Evolutionary conservation across 64 coral and sea anemone genomes (phyloP).

Genomic region (Cladopsammia gracilis): DNA sequence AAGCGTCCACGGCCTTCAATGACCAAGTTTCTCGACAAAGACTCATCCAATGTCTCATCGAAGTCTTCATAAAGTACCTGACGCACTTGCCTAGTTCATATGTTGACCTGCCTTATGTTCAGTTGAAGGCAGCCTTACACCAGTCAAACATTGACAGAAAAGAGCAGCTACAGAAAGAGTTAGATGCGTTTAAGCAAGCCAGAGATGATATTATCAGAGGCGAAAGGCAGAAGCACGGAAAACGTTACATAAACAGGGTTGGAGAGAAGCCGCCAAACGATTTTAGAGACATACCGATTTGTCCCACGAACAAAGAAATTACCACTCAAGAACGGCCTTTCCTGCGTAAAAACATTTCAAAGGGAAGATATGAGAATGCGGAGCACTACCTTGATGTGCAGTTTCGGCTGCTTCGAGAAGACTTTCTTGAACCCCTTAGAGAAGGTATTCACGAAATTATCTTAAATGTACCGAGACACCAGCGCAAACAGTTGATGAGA

Average conservation of each 20-base stretch:
- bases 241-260: not conserved
- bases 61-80: slow-evolving; percentile 48
- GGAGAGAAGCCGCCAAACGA: slow-evolving; percentile 68
- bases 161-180: slow-evolving; percentile 2
- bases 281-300: slow-evolving; percentile 74
- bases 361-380: slow-evolving; percentile 50
- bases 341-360: slow-evolving; percentile 67
- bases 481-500: slow-evolving; percentile 73
- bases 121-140: slow-evolving; percentile 37
- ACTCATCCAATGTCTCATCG: slow-evolving; percentile 24
- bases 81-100: slow-evolving; percentile 71
- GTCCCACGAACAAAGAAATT: slow-evolving; percentile 65
- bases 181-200: slow-evolving; percentile 24
- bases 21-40: not conserved
- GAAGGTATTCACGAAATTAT: slow-evolving; percentile 78
- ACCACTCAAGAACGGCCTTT: slow-evolving; percentile 59
- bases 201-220: slow-evolving; percentile 70
- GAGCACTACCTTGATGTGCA: slow-evolving; percentile 87
- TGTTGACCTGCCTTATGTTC: slow-evolving; percentile 67
- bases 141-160: slow-evolving; percentile 33
- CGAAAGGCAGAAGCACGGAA: slow-evolving; percentile 55
- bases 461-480: not conserved
- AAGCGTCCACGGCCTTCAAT: not conserved
- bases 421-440: slow-evolving; percentile 74
- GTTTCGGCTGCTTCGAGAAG: slow-evolving; percentile 73